Percentiles rank a stretch among this genome's conserved stretches.
phyloP scores from a whole-genome alignment of 2,888 invertebrate species.

The Dendrolimus pini region DNA sequence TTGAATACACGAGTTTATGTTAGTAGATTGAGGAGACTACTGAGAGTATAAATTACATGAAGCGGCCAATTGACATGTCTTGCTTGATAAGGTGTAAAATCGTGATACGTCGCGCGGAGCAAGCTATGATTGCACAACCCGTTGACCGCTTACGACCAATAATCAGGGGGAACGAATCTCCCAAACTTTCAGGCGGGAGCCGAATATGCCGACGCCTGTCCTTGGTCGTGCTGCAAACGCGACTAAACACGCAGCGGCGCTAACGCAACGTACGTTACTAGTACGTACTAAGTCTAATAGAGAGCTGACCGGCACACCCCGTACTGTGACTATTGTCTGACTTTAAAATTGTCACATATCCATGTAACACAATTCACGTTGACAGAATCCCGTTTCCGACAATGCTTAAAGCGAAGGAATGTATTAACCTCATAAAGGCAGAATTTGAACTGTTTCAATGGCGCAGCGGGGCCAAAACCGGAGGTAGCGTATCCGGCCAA shows the following conservation, averaged over 20 bases:
- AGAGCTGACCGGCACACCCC: slow-evolving; percentile 37
- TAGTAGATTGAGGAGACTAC: slow-evolving; percentile 31
- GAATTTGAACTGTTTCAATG: slow-evolving; percentile 42
- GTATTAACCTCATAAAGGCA: slow-evolving; percentile 44
- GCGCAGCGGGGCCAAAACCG: slow-evolving; percentile 59
- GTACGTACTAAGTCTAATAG: too few relatives aligned
- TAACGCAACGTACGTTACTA: slow-evolving; percentile 58
- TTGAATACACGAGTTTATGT: slow-evolving; percentile 38
- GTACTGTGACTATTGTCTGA: slow-evolving; percentile 26
- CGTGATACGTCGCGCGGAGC: slow-evolving; percentile 30
- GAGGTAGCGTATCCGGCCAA: slow-evolving; percentile 61
- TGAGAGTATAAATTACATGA: slow-evolving; percentile 34
- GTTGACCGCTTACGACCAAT: slow-evolving; percentile 37
- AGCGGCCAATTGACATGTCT: slow-evolving; percentile 38
- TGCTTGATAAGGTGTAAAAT: slow-evolving; percentile 30
- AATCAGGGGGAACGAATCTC: slow-evolving; percentile 28
- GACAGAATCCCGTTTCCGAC: slow-evolving; percentile 56
- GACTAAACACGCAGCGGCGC: slow-evolving; percentile 61
- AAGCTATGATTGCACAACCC: slow-evolving; percentile 36
- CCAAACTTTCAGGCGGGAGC: slow-evolving; percentile 37
- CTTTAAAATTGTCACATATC: slow-evolving; percentile 51
- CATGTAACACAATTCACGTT: slow-evolving; percentile 35
- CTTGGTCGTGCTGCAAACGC: slow-evolving; percentile 63
- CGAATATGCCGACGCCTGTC: slow-evolving; percentile 57
- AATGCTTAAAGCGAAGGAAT: slow-evolving; percentile 41